Base-by-base conservation (phyloP, 2,888 invertebrate genomes). In the Stratiomys singularior region DNA sequence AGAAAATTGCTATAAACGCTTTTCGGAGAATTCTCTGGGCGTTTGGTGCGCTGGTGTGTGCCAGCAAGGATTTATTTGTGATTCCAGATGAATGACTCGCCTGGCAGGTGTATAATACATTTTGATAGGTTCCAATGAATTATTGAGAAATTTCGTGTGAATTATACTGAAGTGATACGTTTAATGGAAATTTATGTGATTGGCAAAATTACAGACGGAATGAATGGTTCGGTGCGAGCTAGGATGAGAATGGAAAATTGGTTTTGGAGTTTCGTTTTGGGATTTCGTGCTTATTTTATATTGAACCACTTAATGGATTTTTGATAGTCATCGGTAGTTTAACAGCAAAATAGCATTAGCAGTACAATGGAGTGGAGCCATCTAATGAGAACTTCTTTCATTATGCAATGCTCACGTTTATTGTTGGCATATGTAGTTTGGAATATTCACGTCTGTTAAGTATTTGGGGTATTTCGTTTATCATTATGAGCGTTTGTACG, bases 101-200 rank as follows among this genome's bases (percentile, higher is more conserved):
- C 74, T 58, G 58, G 58, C 74, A 74, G 74, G 74, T 74, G 58
- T 58, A 37, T 74, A 74, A 74, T 37, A 21, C 58, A 37, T 74
- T 60, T 25, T 58, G 74, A 58, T 37, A 74, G 56, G 23, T 60
- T 74, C 23, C 69, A 23, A 69, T 69, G 69, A 69, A 69, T 69
- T 69, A 69, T 69, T 46, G 69, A 46, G 25, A 9, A 47, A 30
- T 23, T 69, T 23, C 27, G 15, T 23, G 46, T 74, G 74, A 74
- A 74, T 74, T 60, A 37, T 18, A 23, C 9, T 4, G 30, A 52
- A 56, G 13, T 28, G 56, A 27, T 9, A 30, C 46, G 72, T 56
- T 72, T 74, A 30, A 60, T 58, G 37, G 72, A 52, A 56, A 72
- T 72, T 56, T 74, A 58, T 60, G 15, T 56, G 74, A 74, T 74